phyloP scores from a whole-genome alignment of 2,888 invertebrate species.

The Athalia circularis region DNA sequence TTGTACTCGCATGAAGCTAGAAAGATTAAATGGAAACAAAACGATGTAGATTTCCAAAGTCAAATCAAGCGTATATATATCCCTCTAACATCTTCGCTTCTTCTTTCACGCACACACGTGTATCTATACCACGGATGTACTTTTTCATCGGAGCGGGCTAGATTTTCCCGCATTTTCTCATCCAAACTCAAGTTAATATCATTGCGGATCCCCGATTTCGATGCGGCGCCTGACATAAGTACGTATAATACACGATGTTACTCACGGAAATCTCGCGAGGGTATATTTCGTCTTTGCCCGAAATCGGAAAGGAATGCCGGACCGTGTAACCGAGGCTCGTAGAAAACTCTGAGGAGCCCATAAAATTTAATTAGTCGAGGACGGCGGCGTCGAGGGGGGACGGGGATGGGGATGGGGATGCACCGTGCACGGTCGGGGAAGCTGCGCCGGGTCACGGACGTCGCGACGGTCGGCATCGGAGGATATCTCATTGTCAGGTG shows the following conservation, averaged over 20 bases:
- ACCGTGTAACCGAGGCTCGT: conserved; percentile 43
- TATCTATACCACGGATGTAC: no score
- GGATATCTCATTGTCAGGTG: not conserved
- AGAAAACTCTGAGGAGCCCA: conserved; percentile 54
- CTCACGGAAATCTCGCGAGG: no score
- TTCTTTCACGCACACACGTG: no score
- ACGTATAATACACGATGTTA: no score
- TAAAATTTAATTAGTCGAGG: conserved; percentile 66
- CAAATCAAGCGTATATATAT: no score
- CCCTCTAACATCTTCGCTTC: no score
- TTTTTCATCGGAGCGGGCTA: not conserved
- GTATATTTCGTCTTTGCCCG: no score
- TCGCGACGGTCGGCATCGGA: not conserved
- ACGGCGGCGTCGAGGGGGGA: not conserved
- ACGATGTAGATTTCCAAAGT: no score
- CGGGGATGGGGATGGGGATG: not conserved
- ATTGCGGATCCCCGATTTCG: not conserved
- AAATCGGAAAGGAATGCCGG: conserved; percentile 53
- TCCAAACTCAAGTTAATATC: not conserved
- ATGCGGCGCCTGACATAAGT: no score
- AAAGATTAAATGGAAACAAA: no score
- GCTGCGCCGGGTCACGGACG: not conserved
- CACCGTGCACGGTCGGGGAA: not conserved
- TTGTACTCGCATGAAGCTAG: no score
- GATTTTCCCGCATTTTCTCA: not conserved